phyloP scores from a whole-genome alignment of 2,888 invertebrate species.

The Ecliptopera silaceata region DNA sequence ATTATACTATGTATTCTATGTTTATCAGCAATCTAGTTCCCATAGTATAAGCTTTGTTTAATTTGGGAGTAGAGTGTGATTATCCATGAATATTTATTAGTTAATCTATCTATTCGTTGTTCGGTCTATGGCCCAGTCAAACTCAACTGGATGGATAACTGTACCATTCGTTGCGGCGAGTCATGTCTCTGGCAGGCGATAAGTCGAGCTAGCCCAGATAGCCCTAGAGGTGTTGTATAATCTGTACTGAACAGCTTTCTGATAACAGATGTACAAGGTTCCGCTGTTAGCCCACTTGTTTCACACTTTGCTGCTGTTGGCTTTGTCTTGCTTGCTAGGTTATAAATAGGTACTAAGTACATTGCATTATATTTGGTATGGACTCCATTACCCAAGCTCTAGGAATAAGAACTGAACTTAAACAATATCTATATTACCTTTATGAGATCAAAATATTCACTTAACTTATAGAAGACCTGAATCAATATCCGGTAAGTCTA shows the following conservation, averaged over 20 bases:
- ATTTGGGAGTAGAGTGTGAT: too few relatives aligned
- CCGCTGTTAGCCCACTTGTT: slow-evolving; percentile 34
- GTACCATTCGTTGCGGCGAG: slow-evolving; percentile 35
- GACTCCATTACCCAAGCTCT: too few relatives aligned
- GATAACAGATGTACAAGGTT: slow-evolving; percentile 34
- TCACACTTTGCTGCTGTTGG: slow-evolving; percentile 18
- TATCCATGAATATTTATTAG: too few relatives aligned
- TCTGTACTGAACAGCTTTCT: slow-evolving; percentile 21
- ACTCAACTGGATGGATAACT: slow-evolving; percentile 43
- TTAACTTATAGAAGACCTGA: too few relatives aligned
- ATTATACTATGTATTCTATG: too few relatives aligned
- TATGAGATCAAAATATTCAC: too few relatives aligned
- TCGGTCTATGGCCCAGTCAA: slow-evolving; percentile 45
- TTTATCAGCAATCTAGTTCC: too few relatives aligned
- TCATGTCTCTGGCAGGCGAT: slow-evolving; percentile 37
- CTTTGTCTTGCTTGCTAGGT: slow-evolving; percentile 14
- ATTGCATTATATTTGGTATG: too few relatives aligned
- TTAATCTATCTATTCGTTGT: neutral
- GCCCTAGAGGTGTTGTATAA: slow-evolving; percentile 18
- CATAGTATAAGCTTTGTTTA: too few relatives aligned
- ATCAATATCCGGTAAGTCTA: too few relatives aligned
- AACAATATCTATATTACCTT: too few relatives aligned
- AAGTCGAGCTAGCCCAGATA: slow-evolving; percentile 26
- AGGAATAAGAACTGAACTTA: too few relatives aligned
- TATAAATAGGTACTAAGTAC: slow-evolving; percentile 1